phyloP scores from a whole-genome alignment of 2,888 invertebrate species.

The Opisthograptis luteolata region DNA sequence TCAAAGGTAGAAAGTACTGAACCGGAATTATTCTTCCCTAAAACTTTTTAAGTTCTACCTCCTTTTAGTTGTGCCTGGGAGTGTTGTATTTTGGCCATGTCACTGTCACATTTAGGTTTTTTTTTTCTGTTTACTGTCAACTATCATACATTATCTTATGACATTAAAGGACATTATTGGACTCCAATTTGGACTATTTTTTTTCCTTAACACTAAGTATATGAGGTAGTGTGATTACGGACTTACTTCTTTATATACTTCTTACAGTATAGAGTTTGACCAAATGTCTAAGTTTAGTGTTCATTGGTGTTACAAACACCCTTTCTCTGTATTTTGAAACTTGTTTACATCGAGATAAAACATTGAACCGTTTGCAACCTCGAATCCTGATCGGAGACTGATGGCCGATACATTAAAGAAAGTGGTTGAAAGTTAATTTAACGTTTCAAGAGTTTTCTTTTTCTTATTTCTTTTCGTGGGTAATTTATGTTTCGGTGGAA shows the following conservation, averaged over 20 bases:
- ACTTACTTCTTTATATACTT: too few relatives aligned
- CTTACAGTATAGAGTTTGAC: too few relatives aligned
- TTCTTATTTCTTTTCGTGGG: slow-evolving; percentile 21
- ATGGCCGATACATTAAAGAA: slow-evolving; percentile 30
- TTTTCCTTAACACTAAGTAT: too few relatives aligned
- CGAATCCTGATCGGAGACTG: slow-evolving; percentile 24
- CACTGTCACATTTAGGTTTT: too few relatives aligned
- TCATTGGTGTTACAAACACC: too few relatives aligned
- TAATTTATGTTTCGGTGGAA: slow-evolving; percentile 21
- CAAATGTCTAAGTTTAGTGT: too few relatives aligned
- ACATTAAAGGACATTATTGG: too few relatives aligned
- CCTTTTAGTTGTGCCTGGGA: slow-evolving; percentile 25
- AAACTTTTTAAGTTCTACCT: slow-evolving; percentile 29
- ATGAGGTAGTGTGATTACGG: too few relatives aligned
- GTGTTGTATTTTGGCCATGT: slow-evolving; percentile 21
- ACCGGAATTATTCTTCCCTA: slow-evolving; percentile 28
- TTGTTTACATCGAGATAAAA: neutral
- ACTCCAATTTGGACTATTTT: too few relatives aligned
- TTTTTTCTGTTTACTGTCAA: too few relatives aligned
- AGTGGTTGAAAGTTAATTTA: slow-evolving; percentile 31
- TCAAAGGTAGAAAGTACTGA: slow-evolving; percentile 29
- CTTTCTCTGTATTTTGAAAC: too few relatives aligned
- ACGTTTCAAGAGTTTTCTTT: slow-evolving; percentile 19
- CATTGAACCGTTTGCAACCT: slow-evolving; percentile 4
- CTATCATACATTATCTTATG: too few relatives aligned